Percentiles rank a stretch among this genome's conserved stretches.
Evolutionary conservation across 2,113 vertebrate genomes (phyloP).

Genomic region (Ellobius talpinus): DNA sequence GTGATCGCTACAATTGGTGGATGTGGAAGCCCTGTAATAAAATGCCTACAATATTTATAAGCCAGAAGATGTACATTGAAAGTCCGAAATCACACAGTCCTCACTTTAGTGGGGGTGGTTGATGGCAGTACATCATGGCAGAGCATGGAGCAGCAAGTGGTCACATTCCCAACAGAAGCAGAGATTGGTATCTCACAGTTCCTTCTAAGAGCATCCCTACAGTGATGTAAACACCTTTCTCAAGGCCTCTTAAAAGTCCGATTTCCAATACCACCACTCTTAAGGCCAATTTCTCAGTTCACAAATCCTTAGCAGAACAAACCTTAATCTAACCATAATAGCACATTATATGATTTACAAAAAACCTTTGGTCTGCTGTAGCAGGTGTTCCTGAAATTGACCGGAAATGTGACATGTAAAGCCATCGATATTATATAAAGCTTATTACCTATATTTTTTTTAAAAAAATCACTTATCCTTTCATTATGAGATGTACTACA

Average conservation of each 20-base stretch:
- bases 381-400: background rate
- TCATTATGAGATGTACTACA: background rate
- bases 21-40: background rate
- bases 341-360: background rate
- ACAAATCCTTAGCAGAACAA: background rate
- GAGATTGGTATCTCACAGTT: background rate
- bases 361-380: background rate
- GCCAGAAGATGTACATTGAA: background rate
- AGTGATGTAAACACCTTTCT: background rate
- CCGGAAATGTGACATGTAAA: background rate
- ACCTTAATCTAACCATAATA: background rate
- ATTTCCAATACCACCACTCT: background rate
- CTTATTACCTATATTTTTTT: background rate
- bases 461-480: background rate
- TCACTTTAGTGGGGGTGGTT: background rate
- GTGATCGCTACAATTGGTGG: background rate
- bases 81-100: background rate
- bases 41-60: background rate
- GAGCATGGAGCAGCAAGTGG: background rate
- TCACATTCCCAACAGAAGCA: background rate
- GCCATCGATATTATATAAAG: background rate
- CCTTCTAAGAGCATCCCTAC: background rate
- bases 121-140: background rate
- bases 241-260: background rate
- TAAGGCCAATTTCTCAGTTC: background rate